These are phyloP conservation scores for Chrysodeixis includens DNA, from an alignment of 2,888 invertebrate genomes.

Conservation along the genomic window DNA sequence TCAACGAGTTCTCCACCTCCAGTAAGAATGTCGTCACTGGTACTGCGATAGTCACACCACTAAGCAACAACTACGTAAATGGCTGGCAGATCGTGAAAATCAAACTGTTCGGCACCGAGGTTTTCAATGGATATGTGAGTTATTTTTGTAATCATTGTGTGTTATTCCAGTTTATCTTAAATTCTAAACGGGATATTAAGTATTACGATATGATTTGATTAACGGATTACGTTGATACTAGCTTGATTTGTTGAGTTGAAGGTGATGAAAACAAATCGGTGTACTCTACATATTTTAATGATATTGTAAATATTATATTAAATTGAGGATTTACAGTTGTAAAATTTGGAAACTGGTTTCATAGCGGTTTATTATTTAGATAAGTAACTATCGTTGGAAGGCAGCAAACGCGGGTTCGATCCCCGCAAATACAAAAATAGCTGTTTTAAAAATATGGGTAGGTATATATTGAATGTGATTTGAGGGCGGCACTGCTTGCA, in stretches of 20 bases:
- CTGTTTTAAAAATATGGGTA: too few species aligned
- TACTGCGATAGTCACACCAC: constrained; percentile 39
- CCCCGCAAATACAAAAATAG: too few species aligned
- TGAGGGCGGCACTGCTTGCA: too few species aligned
- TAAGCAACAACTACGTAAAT: constrained; percentile 36
- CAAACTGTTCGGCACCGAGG: constrained; percentile 45
- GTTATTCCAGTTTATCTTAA: constrained; percentile 9
- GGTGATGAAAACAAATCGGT: not conserved
- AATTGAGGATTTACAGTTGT: too few species aligned
- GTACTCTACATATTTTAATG: not conserved
- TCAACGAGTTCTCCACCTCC: constrained; percentile 46
- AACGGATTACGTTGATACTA: constrained; percentile 13
- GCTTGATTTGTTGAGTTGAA: not conserved
- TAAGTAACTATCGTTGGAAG: too few species aligned
- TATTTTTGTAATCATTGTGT: constrained; percentile 9
- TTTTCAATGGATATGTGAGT: constrained; percentile 68
- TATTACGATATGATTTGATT: constrained; percentile 15
- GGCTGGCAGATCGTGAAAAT: constrained; percentile 61
- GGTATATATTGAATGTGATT: too few species aligned
- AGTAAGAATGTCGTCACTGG: constrained; percentile 51
- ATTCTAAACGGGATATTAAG: not conserved
- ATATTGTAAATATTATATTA: too few species aligned
- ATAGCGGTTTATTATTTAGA: too few species aligned
- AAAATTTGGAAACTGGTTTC: too few species aligned
- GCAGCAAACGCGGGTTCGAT: too few species aligned